These are phyloP conservation scores for Petrocephalus schoutedeni DNA, from an alignment of 2,797 vertebrate species.

Conservation along the genomic window DNA sequence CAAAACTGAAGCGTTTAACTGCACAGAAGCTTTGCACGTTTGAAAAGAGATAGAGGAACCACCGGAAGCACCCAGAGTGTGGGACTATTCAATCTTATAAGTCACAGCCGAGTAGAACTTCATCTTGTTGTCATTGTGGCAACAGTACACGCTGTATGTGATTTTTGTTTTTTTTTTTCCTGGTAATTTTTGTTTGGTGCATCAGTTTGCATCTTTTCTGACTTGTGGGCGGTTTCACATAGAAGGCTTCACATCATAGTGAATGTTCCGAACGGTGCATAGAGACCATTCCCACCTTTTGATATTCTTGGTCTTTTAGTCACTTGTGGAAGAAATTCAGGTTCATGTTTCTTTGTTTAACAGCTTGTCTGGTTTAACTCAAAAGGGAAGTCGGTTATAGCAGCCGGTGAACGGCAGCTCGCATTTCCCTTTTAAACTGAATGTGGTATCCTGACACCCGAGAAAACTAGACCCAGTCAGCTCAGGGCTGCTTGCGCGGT, in stretches of 20 bases:
- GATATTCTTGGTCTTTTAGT: not conserved
- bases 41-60: not conserved
- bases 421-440: no score
- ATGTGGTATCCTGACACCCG: no score
- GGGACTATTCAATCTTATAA: not conserved
- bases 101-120: not conserved
- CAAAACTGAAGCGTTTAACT: not conserved
- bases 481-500: no score
- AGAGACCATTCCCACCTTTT: not conserved
- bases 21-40: not conserved
- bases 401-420: not conserved
- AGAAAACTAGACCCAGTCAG: no score
- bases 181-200: not conserved
- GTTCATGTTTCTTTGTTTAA: not conserved
- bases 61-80: slow-evolving; percentile 2
- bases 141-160: not conserved
- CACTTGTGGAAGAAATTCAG: not conserved
- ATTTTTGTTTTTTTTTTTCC: not conserved
- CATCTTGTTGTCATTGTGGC: not conserved
- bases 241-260: not conserved
- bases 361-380: not conserved
- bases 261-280: not conserved
- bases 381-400: not conserved
- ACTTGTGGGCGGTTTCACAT: not conserved
- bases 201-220: not conserved